phyloP scores from a whole-genome alignment of 2,797 vertebrate species.

The Chaenodraco wilsoni region DNA sequence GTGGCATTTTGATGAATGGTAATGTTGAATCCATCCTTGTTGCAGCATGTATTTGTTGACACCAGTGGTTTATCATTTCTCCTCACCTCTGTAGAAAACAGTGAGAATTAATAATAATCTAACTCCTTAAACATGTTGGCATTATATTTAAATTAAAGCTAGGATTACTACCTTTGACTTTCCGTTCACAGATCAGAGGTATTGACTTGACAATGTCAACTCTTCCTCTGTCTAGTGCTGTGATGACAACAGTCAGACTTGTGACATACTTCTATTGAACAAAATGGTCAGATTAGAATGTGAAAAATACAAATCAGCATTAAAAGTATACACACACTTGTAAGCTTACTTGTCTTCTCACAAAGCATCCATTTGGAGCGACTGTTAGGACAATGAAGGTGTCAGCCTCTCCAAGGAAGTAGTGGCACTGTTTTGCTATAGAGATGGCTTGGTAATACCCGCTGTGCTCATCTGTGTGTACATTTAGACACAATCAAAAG shows the following conservation, averaged over 20 bases:
- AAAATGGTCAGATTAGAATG: not conserved
- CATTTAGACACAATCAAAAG: constrained; percentile 24
- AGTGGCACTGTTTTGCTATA: constrained; percentile 55
- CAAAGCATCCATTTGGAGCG: constrained; percentile 63
- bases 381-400: constrained; percentile 45
- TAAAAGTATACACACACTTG: not conserved
- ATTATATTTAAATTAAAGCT: not conserved
- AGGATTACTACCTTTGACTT: constrained; percentile 20
- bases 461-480: constrained; percentile 31
- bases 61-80: not conserved
- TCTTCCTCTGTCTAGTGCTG: constrained; percentile 24
- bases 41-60: constrained; percentile 36
- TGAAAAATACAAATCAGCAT: not conserved
- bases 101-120: not conserved
- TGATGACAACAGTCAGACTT: constrained; percentile 54
- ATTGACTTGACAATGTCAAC: constrained; percentile 43
- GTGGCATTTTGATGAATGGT: constrained; percentile 52
- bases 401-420: constrained; percentile 53
- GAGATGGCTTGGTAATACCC: constrained; percentile 50
- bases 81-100: constrained; percentile 40
- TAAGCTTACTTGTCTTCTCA: constrained; percentile 59
- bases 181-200: constrained; percentile 43
- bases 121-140: not conserved
- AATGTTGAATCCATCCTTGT: constrained; percentile 64
- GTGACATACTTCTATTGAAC: constrained; percentile 42